Percentiles rank a stretch among this genome's conserved stretches.
These are phyloP conservation scores for Sarcophaga peregrina DNA, from an alignment of 1,140 invertebrate species.

Conservation along the genomic window DNA sequence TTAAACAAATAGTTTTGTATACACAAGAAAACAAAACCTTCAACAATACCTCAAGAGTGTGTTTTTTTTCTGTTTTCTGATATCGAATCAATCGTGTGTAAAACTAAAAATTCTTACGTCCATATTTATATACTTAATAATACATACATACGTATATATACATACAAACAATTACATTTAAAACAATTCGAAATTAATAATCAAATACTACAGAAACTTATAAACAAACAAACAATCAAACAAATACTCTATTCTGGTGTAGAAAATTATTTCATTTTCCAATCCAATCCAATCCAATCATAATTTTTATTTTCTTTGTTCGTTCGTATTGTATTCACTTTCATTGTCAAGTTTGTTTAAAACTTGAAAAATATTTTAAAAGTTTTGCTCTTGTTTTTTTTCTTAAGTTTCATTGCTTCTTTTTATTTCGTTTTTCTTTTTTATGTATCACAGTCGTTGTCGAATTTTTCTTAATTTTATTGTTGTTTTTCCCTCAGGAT, in stretches of 20 bases:
- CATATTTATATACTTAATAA: too few species aligned
- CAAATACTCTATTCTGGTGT: too few species aligned
- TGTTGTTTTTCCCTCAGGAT: background rate
- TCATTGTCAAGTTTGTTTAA: constrained; percentile 32
- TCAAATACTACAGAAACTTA: too few species aligned
- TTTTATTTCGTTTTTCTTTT: background rate
- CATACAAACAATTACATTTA: too few species aligned
- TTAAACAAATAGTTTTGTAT: constrained; percentile 7
- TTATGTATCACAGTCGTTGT: background rate
- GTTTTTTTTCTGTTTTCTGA: background rate
- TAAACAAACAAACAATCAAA: too few species aligned
- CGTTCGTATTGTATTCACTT: background rate
- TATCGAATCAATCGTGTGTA: background rate
- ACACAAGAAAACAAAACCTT: background rate
- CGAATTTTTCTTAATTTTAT: background rate
- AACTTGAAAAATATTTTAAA: constrained; percentile 12
- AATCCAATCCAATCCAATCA: too few species aligned
- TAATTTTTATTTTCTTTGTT: background rate
- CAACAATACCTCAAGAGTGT: background rate
- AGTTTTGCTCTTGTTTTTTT: background rate
- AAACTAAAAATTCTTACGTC: background rate
- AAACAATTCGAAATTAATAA: too few species aligned
- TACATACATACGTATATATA: too few species aligned
- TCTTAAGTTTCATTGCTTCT: background rate
- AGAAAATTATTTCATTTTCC: too few species aligned